Evolutionary conservation across 2,797 vertebrate genomes (phyloP).

Genomic region (Neostethus bicornis): DNA sequence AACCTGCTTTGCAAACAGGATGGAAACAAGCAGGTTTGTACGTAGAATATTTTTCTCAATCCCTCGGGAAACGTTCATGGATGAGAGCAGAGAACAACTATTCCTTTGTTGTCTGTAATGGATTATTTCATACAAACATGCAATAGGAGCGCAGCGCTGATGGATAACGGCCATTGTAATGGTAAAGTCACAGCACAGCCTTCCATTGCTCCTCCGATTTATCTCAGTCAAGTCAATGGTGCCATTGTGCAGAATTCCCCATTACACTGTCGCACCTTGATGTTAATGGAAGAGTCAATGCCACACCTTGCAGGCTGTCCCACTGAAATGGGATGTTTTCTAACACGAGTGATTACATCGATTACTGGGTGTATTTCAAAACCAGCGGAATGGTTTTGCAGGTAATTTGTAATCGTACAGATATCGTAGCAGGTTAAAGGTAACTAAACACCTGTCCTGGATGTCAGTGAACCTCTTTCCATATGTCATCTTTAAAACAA

Average conservation of each 20-base stretch:
- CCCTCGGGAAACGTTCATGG: slow-evolving; percentile 33
- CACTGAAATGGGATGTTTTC: slow-evolving; percentile 35
- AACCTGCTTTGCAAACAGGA: slow-evolving; percentile 28
- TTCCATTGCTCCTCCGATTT: slow-evolving; percentile 53
- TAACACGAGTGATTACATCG: slow-evolving; percentile 44
- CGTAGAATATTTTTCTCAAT: slow-evolving; percentile 41
- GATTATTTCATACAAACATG: slow-evolving; percentile 73
- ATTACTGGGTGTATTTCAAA: slow-evolving; percentile 46
- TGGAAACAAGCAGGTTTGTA: slow-evolving; percentile 40
- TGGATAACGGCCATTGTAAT: slow-evolving; percentile 70
- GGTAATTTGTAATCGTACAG: slow-evolving; percentile 37
- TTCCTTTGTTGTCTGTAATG: slow-evolving; percentile 65
- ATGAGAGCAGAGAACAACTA: slow-evolving; percentile 30
- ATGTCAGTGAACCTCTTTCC: slow-evolving; percentile 21
- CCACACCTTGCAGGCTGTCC: slow-evolving; percentile 34
- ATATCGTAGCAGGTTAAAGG: slow-evolving; percentile 37
- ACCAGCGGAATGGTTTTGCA: slow-evolving; percentile 15
- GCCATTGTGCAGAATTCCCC: slow-evolving; percentile 61
- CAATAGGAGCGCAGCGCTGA: slow-evolving; percentile 57
- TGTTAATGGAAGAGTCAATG: slow-evolving; percentile 62
- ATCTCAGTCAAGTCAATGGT: slow-evolving; percentile 68
- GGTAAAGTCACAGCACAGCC: slow-evolving; percentile 58
- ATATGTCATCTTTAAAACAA: slow-evolving; percentile 36
- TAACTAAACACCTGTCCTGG: slow-evolving; percentile 54
- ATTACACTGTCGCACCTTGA: slow-evolving; percentile 62